phyloP scores from a whole-genome alignment of 2,888 invertebrate species.

The Lottia scabra region DNA sequence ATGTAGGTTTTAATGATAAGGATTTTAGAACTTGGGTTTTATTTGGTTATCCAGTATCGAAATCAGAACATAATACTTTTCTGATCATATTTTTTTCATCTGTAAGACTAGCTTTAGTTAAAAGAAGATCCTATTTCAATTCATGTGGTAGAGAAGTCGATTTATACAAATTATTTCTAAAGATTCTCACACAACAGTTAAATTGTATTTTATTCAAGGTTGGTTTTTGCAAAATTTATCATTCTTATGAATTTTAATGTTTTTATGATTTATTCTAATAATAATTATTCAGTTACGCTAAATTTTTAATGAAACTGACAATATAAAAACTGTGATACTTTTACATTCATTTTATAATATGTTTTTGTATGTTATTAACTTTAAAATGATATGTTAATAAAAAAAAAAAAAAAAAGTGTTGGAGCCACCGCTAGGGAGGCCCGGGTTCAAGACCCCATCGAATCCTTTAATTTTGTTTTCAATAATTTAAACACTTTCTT shows the following conservation, averaged over 20 bases:
- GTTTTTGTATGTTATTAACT: background rate
- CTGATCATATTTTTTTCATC: background rate
- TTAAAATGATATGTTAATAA: background rate
- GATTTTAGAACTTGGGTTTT: background rate
- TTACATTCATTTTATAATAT: background rate
- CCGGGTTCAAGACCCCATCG: no score
- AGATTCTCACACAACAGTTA: background rate
- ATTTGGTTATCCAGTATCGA: background rate
- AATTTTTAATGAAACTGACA: no score
- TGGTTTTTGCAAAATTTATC: background rate
- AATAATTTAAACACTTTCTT: no score
- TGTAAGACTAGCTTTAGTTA: background rate
- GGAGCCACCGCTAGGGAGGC: no score
- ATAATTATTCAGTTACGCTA: no score
- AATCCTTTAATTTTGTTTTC: no score
- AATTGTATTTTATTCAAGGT: background rate
- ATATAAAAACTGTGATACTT: background rate
- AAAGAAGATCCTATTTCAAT: background rate
- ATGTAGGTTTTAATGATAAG: background rate
- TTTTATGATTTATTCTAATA: no score
- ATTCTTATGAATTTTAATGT: background rate
- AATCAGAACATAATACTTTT: background rate
- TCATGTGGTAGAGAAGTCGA: background rate
- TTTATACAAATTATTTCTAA: background rate
- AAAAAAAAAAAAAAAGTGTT: background rate